Conservation (phyloP, 2,797 vertebrate species). For the Graptemys geographica region DNA sequence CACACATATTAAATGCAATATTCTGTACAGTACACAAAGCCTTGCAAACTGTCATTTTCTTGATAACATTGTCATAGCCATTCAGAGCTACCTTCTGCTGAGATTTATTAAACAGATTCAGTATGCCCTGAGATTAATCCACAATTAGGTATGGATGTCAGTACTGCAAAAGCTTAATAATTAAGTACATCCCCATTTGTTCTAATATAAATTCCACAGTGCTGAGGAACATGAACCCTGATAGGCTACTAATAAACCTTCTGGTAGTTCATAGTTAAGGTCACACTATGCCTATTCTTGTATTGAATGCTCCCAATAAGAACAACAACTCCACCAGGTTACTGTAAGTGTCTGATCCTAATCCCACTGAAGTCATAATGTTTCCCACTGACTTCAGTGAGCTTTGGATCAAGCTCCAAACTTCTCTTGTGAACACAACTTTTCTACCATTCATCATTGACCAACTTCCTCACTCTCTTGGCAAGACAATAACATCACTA, state of each 20-base stretch:
- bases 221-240: neutral
- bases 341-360: neutral
- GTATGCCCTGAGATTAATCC: slow-evolving; percentile 47
- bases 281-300: neutral
- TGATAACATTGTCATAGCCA: neutral
- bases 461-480: neutral
- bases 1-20: fast-evolving
- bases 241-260: neutral
- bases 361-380: neutral
- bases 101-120: slow-evolving; percentile 62
- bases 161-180: slow-evolving; percentile 30
- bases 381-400: neutral
- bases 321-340: neutral
- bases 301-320: neutral
- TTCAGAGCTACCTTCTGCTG: slow-evolving; percentile 32
- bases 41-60: neutral
- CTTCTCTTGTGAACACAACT: neutral
- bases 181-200: neutral
- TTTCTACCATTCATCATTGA: neutral
- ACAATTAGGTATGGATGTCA: slow-evolving; percentile 41
- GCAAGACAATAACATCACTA: neutral
- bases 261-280: neutral
- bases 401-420: neutral
- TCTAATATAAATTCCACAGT: slow-evolving; percentile 18
- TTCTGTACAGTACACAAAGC: neutral